Base-by-base conservation (phyloP, 2,113 vertebrate species). In the Reinhardtius hippoglossoides region DNA sequence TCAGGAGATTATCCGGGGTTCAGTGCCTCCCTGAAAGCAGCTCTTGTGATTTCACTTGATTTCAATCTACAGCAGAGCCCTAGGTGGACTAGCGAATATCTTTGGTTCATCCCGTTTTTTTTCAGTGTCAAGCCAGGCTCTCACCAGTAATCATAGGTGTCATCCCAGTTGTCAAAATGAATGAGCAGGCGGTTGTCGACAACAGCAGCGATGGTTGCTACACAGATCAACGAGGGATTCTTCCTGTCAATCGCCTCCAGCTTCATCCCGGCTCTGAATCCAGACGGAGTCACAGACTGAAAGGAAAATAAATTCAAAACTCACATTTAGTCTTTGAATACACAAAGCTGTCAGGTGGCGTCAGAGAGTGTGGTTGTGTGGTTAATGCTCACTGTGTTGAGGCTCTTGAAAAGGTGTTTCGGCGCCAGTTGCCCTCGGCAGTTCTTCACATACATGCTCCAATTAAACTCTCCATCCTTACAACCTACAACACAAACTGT, bases 111-210 rank as follows among this genome's bases (percentile, higher is more conserved):
- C 9, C 12, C 1, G 0, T 2, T 31, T 42, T 31, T 42, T 44
- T 15, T 59, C 31, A 14, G 20, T 20, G 21, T 56, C 31, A 24
- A 10, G 63, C 40, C 21, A 60, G 56, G 18, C 44, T 59, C 85
- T 85, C 90, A 98, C 97, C 96, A 98, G 81, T 97, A 97, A 94
- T 97, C 96, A 0, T 96, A 97, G 1, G 92, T 95, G 80, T 97
- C 95, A 27, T 96, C 96, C 96, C 96, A 96, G 91, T 95, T 96
- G 88, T 98, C 96, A 6, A 97, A 97, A 64, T 96, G 96, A 88
- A 98, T 94, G 13, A 96, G 95, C 40, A 97, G 89, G 10, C 96
- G 92, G 87, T 96, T 97, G 76, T 97, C 96, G 37, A 97, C 95
- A 23, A 96, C 89, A 27, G 96, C 96, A 0, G 82, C 87, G 37